These are phyloP conservation scores for Phengaris alcon DNA, from an alignment of 2,888 invertebrate genomes.

Conservation along the genomic window DNA sequence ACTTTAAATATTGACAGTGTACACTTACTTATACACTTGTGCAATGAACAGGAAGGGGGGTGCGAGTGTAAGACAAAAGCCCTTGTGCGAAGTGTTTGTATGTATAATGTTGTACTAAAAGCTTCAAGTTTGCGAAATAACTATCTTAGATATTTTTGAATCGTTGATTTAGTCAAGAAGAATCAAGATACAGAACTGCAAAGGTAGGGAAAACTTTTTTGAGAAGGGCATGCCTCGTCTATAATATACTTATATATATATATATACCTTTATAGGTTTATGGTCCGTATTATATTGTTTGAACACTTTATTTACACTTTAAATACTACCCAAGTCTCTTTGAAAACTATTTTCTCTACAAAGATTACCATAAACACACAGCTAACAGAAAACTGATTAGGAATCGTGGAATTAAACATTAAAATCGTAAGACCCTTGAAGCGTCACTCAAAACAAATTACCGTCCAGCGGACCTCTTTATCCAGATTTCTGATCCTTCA, in stretches of 20 bases:
- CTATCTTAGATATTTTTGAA: constrained; percentile 10
- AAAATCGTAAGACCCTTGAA: constrained; percentile 20
- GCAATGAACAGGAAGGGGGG: background rate
- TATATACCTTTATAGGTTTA: no score
- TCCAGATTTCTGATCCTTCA: constrained; percentile 39
- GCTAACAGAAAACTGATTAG: constrained; percentile 20
- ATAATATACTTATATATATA: no score
- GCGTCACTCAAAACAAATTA: constrained; percentile 32
- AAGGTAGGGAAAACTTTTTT: background rate
- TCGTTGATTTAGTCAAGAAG: background rate
- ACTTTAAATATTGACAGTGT: constrained; percentile 12
- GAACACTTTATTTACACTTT: background rate
- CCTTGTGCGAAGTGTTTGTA: constrained; percentile 2
- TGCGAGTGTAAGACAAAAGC: background rate
- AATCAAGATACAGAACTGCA: background rate
- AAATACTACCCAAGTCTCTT: background rate
- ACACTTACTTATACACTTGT: background rate
- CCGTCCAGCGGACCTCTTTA: constrained; percentile 54
- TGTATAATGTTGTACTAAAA: constrained; percentile 14
- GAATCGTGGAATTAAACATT: constrained; percentile 16
- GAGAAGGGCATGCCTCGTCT: no score
- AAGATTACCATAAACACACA: constrained; percentile 9
- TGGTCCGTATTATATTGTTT: no score
- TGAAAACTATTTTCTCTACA: background rate
- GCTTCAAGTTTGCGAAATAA: background rate